These are phyloP conservation scores for Heterodera filipjevi DNA, from an alignment of 2,888 invertebrate genomes.

Conservation along the genomic window DNA sequence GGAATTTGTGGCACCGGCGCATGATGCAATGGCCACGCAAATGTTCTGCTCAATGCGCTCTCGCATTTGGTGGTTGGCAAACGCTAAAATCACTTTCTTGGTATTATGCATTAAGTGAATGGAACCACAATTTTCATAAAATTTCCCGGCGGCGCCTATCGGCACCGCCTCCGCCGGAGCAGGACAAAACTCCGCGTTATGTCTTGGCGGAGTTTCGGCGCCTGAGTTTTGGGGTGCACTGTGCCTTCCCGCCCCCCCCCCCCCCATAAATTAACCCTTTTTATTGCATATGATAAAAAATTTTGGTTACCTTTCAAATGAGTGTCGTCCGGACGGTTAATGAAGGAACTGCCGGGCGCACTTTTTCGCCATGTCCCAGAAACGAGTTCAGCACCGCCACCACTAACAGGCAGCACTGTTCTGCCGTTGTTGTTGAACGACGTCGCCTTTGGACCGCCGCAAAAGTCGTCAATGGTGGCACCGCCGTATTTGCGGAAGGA, in stretches of 20 bases:
- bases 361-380: background rate
- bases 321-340: background rate
- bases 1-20: background rate
- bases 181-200: too few relatives aligned
- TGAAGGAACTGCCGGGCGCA: background rate
- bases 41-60: background rate
- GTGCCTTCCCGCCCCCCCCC: too few relatives aligned
- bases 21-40: background rate
- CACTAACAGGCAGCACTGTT: background rate
- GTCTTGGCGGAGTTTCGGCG: too few relatives aligned
- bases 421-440: background rate
- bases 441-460: background rate
- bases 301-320: background rate
- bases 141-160: too few relatives aligned
- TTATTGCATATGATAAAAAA: too few relatives aligned
- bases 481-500: conserved; percentile 16
- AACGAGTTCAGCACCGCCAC: too few relatives aligned
- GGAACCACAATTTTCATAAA: too few relatives aligned
- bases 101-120: too few relatives aligned
- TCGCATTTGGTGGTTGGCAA: too few relatives aligned
- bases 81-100: background rate
- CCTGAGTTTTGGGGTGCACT: too few relatives aligned
- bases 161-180: too few relatives aligned
- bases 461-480: conserved; percentile 25
- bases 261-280: too few relatives aligned